Evolutionary conservation across 2,888 invertebrate genomes (phyloP).

Genomic region (Acronicta aceris): DNA sequence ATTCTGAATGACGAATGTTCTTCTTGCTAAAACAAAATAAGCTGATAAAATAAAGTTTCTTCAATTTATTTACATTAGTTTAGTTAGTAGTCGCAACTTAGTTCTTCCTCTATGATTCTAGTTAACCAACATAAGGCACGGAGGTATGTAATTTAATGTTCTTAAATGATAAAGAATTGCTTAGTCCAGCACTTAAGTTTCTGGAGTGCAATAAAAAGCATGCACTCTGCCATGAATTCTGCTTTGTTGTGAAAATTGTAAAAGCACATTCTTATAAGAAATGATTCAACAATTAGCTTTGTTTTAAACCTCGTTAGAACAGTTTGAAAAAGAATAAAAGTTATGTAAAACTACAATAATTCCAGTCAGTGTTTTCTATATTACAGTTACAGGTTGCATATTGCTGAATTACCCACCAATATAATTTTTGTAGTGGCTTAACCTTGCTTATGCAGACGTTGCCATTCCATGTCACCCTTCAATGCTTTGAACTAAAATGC

Average conservation of each 20-base stretch:
- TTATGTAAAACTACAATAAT: too few relatives aligned
- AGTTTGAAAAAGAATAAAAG: not conserved
- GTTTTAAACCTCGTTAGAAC: not conserved
- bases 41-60: too few relatives aligned
- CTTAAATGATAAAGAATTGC: slow-evolving; percentile 32
- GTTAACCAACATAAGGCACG: slow-evolving; percentile 7
- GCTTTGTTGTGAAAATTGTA: slow-evolving; percentile 21
- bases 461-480: too few relatives aligned
- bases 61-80: not conserved
- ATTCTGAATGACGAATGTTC: too few relatives aligned
- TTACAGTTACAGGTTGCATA: too few relatives aligned
- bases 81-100: slow-evolving; percentile 1
- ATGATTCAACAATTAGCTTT: slow-evolving; percentile 3
- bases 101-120: slow-evolving; percentile 13
- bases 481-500: too few relatives aligned
- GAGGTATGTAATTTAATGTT: slow-evolving; percentile 17
- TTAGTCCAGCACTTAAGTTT: not conserved
- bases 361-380: too few relatives aligned
- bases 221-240: slow-evolving; percentile 29
- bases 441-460: too few relatives aligned
- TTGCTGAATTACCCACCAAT: too few relatives aligned
- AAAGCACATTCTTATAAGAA: slow-evolving; percentile 13
- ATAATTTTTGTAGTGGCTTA: too few relatives aligned
- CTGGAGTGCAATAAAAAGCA: slow-evolving; percentile 14
- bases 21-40: too few relatives aligned